Evolutionary conservation across 2,797 vertebrate species (phyloP).

Genomic region (Aerospiza tachiro): DNA sequence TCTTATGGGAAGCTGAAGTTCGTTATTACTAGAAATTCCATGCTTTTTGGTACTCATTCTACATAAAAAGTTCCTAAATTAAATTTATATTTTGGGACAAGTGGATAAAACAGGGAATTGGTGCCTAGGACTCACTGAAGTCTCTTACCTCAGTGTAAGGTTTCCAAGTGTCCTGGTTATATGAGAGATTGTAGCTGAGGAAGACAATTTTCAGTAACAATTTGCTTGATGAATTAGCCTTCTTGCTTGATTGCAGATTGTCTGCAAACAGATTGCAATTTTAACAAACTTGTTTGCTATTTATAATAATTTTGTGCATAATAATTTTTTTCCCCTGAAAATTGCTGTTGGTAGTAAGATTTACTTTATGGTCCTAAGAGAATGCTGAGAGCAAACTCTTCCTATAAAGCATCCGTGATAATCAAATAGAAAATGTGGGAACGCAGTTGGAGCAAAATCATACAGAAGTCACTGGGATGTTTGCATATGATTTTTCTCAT

Average conservation of each 20-base stretch:
- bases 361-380: not conserved
- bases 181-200: not conserved
- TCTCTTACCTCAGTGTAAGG: not conserved
- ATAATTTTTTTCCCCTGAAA: not conserved
- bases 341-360: not conserved
- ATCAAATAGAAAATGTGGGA: not conserved
- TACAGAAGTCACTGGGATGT: not conserved
- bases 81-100: not conserved
- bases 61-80: not conserved
- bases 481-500: slow-evolving; percentile 4
- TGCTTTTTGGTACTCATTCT: not conserved
- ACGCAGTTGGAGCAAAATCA: not conserved
- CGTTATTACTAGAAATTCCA: not conserved
- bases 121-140: not conserved
- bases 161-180: not conserved
- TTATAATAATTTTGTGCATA: not conserved
- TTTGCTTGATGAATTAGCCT: not conserved
- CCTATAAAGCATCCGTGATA: not conserved
- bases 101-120: not conserved
- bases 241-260: slow-evolving; percentile 38
- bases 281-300: not conserved
- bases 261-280: slow-evolving; percentile 18
- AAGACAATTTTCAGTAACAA: not conserved
- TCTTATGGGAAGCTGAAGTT: not conserved
- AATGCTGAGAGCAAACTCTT: not conserved